phyloP scores from a whole-genome alignment of 2,113 vertebrate genomes.

The Salvelinus sp. region DNA sequence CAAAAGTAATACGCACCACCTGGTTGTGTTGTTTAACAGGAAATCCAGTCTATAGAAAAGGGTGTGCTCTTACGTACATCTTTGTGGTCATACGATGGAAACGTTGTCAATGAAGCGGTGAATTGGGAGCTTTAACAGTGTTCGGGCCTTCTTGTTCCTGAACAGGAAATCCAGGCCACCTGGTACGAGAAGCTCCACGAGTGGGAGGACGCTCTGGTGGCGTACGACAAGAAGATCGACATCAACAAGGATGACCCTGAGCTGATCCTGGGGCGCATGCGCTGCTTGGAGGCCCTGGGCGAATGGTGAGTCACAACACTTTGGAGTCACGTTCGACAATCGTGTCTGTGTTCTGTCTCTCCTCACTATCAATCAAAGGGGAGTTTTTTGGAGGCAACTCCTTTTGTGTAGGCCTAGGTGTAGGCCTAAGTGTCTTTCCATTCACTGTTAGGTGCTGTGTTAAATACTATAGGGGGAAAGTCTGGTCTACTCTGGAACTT shows the following conservation, averaged over 20 bases:
- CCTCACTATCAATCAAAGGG: no score
- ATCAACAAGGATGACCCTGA: conserved; percentile 97
- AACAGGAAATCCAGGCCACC: conserved; percentile 96
- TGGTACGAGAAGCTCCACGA: conserved; percentile 99
- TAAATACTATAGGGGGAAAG: neutral
- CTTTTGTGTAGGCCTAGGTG: no score
- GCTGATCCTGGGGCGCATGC: conserved; percentile 95
- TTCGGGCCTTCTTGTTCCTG: neutral
- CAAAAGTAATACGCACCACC: no score
- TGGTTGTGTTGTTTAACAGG: no score
- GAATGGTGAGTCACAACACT: conserved; percentile 84
- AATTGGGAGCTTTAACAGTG: no score
- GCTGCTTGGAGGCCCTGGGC: conserved; percentile 93
- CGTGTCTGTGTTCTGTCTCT: no score
- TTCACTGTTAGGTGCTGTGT: no score
- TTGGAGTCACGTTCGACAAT: no score
- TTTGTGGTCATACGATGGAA: neutral
- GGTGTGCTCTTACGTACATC: no score
- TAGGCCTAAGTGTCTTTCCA: no score
- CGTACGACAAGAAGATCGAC: conserved; percentile 97
- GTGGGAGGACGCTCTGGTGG: conserved; percentile 95
- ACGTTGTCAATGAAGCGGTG: neutral
- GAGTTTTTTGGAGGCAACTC: no score
- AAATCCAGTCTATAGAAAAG: no score
- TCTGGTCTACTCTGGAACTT: neutral